A percentile compares a stretch with the other conserved stretches of the same genome.
phyloP scores from a whole-genome alignment of 2,888 invertebrate species.

The Elysia crispata region DNA sequence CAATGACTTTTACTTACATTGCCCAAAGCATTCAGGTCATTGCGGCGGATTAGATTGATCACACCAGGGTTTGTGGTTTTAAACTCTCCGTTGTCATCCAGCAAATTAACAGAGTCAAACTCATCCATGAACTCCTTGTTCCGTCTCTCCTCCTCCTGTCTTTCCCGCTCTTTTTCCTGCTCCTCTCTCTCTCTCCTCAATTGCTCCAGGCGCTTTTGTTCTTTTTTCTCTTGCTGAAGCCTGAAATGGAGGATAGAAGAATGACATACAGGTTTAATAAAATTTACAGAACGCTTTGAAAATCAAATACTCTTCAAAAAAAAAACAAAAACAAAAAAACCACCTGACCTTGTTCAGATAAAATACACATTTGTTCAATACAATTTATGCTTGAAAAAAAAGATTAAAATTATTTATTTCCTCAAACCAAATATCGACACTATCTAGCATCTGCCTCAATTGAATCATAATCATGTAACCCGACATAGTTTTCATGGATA shows the following conservation, averaged over 20 bases:
- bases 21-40: constrained; percentile 39
- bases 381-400: too few species aligned
- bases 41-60: constrained; percentile 27
- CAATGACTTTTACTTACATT: constrained; percentile 32
- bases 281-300: neutral
- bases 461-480: too few species aligned
- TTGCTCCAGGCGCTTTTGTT: too few species aligned
- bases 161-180: too few species aligned
- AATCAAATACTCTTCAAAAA: neutral
- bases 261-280: neutral
- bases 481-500: too few species aligned
- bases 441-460: too few species aligned
- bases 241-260: neutral
- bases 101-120: constrained; percentile 27
- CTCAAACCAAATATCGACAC: too few species aligned
- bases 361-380: too few species aligned
- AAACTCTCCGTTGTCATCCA: constrained; percentile 43
- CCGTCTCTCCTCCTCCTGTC: neutral
- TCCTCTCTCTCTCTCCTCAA: too few species aligned
- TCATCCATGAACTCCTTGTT: constrained; percentile 29
- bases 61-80: constrained; percentile 36
- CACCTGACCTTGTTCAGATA: too few species aligned
- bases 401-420: too few species aligned
- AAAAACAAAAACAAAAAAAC: neutral
- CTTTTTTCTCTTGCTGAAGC: too few species aligned